phyloP scores from a whole-genome alignment of 2,113 vertebrate species.

The Phyllostomus hastatus region DNA sequence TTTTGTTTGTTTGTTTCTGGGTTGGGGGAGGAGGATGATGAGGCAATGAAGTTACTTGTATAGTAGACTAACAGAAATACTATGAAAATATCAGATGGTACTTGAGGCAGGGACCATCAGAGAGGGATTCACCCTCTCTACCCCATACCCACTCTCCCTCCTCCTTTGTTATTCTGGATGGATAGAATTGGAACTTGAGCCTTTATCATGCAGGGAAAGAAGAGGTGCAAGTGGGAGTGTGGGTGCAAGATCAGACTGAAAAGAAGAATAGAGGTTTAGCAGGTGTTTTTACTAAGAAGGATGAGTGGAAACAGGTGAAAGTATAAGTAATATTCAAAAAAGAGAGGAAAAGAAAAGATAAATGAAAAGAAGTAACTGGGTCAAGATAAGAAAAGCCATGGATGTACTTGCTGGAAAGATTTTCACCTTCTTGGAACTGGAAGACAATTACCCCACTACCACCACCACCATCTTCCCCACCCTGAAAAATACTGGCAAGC shows the following conservation, averaged over 20 bases:
- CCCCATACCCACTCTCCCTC: fast-evolving
- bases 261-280: background rate
- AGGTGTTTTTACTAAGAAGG: background rate
- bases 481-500: background rate
- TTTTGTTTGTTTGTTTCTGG: background rate
- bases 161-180: background rate
- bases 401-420: conserved; percentile 11
- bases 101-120: background rate
- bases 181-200: background rate
- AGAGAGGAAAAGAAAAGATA: background rate
- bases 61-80: background rate
- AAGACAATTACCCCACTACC: background rate
- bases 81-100: background rate
- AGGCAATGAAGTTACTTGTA: background rate
- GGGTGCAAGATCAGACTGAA: background rate
- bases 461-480: background rate
- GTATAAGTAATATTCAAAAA: background rate
- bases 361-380: background rate
- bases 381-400: background rate
- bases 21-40: fast-evolving
- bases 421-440: background rate
- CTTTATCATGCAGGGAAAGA: background rate
- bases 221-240: background rate
- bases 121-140: background rate
- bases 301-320: background rate